Conservation (phyloP, 2,797 vertebrate species). For the Urophycis tenuis region DNA sequence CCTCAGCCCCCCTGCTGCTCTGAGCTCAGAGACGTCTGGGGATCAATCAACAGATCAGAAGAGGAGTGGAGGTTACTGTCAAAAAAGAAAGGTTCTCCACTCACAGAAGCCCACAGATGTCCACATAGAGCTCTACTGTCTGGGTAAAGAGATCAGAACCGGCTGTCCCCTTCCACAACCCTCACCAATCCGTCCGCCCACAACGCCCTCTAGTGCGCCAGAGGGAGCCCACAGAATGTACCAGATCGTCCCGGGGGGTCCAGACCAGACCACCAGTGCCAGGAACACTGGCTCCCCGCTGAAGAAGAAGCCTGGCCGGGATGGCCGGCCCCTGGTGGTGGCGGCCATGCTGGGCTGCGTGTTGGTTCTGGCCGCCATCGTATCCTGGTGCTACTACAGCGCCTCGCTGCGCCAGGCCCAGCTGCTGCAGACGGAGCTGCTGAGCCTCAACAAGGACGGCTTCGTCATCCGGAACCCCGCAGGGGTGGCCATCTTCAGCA, state of each 20-base stretch:
- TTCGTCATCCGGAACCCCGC: constrained; percentile 84
- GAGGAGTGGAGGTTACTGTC: neutral
- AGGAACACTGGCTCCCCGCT: constrained; percentile 61
- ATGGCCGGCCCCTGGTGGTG: constrained; percentile 72
- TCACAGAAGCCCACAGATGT: constrained; percentile 7
- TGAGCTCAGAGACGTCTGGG: neutral
- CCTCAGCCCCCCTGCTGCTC: neutral
- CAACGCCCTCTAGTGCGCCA: neutral
- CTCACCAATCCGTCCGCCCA: neutral
- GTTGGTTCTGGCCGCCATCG: constrained; percentile 75
- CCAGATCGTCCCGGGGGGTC: constrained; percentile 67
- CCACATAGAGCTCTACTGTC: constrained; percentile 30
- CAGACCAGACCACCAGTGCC: constrained; percentile 46
- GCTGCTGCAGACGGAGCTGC: constrained; percentile 73
- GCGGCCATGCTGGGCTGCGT: constrained; percentile 72
- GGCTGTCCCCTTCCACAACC: neutral
- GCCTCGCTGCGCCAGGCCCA: constrained; percentile 81
- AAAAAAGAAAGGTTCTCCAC: neutral
- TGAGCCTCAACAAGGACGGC: constrained; percentile 81
- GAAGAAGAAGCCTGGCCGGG: constrained; percentile 61
- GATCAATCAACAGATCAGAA: neutral
- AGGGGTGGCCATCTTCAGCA: constrained; percentile 75
- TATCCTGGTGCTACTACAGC: constrained; percentile 89
- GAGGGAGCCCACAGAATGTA: constrained; percentile 59
- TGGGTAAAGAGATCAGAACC: neutral